Conservation (phyloP, 64 coral and sea anemone genomes). For the Catalaphyllia jardinei region DNA sequence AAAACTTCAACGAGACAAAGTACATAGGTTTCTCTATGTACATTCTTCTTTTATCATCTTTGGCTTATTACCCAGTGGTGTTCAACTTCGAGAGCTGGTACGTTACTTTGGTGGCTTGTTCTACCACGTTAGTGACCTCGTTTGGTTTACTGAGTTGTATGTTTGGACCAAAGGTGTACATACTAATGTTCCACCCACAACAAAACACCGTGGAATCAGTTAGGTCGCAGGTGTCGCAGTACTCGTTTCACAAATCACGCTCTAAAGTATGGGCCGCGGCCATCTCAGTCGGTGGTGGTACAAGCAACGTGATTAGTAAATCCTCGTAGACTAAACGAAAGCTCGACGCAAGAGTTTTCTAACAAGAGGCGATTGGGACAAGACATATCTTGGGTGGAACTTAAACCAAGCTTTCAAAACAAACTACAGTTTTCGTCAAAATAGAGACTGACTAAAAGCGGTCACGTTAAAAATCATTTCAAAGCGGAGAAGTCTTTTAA, state of each 20-base stretch:
- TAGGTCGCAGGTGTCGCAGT: conserved; percentile 39
- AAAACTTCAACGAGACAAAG: conserved; percentile 81
- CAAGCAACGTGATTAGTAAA: background rate
- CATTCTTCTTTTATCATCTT: conserved; percentile 59
- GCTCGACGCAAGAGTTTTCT: too few relatives aligned
- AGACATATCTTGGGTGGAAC: too few relatives aligned
- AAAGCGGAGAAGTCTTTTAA: too few relatives aligned
- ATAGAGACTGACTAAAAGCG: too few relatives aligned
- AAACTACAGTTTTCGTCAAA: too few relatives aligned
- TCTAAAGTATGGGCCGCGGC: background rate
- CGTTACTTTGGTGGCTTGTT: conserved; percentile 68
- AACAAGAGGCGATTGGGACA: too few relatives aligned
- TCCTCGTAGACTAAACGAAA: background rate
- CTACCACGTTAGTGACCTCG: conserved; percentile 60
- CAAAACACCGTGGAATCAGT: conserved; percentile 64
- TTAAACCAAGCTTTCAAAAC: too few relatives aligned
- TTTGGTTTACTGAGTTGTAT: conserved; percentile 70
- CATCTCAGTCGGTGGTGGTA: background rate
- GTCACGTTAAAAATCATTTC: too few relatives aligned
- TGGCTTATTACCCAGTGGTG: conserved; percentile 70
- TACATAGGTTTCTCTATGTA: conserved; percentile 87
- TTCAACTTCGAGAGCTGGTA: conserved; percentile 58
- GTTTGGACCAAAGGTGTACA: conserved; percentile 71
- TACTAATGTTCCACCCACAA: conserved; percentile 62
- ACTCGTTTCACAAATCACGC: conserved; percentile 19